These are phyloP conservation scores for Cheirogaleus medius DNA, from an alignment of 2,113 vertebrate genomes.

Conservation along the genomic window DNA sequence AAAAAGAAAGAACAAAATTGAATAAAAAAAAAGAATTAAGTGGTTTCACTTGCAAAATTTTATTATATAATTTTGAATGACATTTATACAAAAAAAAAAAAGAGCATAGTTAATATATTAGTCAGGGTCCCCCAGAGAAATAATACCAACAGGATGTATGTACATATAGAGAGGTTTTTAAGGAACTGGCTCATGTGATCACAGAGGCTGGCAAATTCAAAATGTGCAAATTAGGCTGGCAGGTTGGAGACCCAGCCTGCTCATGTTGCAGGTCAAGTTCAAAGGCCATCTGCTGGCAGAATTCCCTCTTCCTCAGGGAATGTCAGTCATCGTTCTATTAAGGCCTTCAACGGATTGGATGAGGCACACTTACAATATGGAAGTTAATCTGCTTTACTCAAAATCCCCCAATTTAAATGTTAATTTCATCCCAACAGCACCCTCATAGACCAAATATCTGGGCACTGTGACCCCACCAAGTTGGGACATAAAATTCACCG, in stretches of 20 bases:
- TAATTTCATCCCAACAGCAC: background rate
- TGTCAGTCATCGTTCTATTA: background rate
- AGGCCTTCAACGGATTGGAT: background rate
- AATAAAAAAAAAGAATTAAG: background rate
- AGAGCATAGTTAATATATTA: background rate
- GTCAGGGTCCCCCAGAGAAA: background rate
- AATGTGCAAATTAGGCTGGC: background rate
- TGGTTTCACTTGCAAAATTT: background rate
- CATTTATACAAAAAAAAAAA: background rate
- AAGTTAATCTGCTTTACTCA: background rate
- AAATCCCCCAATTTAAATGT: background rate
- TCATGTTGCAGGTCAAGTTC: background rate
- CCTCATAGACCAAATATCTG: background rate
- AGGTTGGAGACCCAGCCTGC: background rate
- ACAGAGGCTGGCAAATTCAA: background rate
- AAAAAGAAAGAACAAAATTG: too few relatives aligned
- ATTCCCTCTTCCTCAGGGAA: background rate
- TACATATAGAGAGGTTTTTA: background rate
- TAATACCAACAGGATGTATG: background rate
- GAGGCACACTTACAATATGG: background rate
- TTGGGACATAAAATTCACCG: background rate
- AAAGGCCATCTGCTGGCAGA: background rate
- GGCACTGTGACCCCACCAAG: background rate
- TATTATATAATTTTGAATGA: conserved; percentile 3
- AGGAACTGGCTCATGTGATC: background rate